These are phyloP conservation scores for Eurypyga helias DNA, from an alignment of 2,113 vertebrate species.

Conservation along the genomic window DNA sequence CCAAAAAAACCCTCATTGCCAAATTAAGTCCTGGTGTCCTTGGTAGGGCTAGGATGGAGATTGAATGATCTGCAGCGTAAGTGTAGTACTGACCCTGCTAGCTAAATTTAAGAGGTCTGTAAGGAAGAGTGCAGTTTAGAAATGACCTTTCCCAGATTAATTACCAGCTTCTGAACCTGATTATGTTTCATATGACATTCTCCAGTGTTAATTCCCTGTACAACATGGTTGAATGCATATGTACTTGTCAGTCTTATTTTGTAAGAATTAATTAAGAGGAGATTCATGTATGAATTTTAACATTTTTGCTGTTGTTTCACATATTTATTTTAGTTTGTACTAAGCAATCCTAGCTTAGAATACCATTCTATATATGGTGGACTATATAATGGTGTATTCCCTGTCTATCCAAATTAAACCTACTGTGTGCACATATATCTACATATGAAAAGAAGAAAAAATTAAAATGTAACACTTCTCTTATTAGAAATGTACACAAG, in stretches of 20 bases:
- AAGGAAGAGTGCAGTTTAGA: neutral
- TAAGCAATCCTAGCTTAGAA: neutral
- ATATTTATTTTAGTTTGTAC: neutral
- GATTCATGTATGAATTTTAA: constrained; percentile 61
- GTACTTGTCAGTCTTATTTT: constrained; percentile 69
- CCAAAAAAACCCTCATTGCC: neutral
- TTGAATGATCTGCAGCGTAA: neutral
- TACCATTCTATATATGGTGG: neutral
- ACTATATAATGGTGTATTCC: neutral
- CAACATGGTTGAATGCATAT: constrained; percentile 58
- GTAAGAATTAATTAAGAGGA: constrained; percentile 66
- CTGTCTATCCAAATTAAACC: neutral
- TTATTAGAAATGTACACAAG: constrained; percentile 25
- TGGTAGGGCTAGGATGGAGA: neutral
- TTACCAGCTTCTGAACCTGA: constrained; percentile 48
- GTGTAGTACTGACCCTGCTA: neutral
- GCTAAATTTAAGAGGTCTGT: neutral
- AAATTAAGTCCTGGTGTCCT: neutral
- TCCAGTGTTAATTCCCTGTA: constrained; percentile 61
- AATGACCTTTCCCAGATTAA: constrained; percentile 57
- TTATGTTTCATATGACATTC: constrained; percentile 51
- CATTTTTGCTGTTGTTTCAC: neutral
- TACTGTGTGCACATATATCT: neutral
- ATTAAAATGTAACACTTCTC: neutral
- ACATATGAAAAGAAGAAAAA: neutral